phyloP scores from a whole-genome alignment of 2,797 vertebrate species.

The Alosa sapidissima region DNA sequence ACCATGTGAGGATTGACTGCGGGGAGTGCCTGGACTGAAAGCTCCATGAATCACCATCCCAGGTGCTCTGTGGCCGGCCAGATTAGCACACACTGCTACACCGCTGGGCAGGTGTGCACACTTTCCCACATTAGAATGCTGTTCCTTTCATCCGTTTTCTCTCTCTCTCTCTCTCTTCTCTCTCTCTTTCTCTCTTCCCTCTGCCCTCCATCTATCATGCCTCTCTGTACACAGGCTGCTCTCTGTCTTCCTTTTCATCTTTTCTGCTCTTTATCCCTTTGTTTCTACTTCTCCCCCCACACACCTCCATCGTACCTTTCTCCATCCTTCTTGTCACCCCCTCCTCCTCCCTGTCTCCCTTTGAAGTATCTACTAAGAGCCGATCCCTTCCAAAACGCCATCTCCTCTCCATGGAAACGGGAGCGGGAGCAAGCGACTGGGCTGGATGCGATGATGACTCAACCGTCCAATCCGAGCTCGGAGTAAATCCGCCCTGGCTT shows the following conservation, averaged over 20 bases:
- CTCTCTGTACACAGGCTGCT: neutral
- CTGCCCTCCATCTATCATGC: neutral
- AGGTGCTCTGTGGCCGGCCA: neutral
- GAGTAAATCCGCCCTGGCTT: constrained; percentile 4
- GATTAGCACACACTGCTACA: neutral
- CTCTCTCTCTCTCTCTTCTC: neutral
- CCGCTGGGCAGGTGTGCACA: neutral
- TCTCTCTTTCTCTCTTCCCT: neutral
- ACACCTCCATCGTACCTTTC: neutral
- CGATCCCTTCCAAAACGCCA: constrained; percentile 13
- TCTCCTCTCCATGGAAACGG: constrained; percentile 43
- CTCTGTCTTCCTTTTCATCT: neutral
- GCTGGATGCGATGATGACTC: constrained; percentile 39
- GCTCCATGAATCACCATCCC: neutral
- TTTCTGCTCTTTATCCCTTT: neutral
- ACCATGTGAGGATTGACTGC: neutral
- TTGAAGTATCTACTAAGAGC: constrained; percentile 23
- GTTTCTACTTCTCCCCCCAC: neutral
- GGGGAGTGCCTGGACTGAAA: neutral
- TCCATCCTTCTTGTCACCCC: constrained; percentile 3
- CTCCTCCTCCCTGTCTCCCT: neutral
- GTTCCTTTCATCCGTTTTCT: neutral
- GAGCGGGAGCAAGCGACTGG: neutral
- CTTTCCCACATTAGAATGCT: neutral
- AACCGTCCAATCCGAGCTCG: constrained; percentile 27